Base-by-base conservation (phyloP, 1,140 invertebrate species). In the Diabrotica undecimpunctata region DNA sequence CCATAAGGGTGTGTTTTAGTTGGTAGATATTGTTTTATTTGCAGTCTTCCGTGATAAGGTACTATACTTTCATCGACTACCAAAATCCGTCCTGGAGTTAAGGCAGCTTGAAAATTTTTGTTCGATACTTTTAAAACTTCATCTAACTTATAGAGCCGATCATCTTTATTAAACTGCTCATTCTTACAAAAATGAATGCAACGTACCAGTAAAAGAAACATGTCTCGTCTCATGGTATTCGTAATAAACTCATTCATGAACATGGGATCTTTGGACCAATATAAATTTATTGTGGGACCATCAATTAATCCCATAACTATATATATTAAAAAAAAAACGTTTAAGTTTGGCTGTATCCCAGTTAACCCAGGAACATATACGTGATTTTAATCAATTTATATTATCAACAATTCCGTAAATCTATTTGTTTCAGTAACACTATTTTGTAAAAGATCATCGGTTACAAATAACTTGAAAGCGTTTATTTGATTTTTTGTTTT, bases 31-130 rank as follows among this genome's bases (percentile, higher is more conserved):
- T 46, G 39, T 46, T 46, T 46, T 8, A 10, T 46, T 8, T 46
- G 11, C 11, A 46, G 39, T 10, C 39, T 46, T 46, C 39, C 39
- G 7, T 46, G 39, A 46, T 46, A 10, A 46, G 39, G 39, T 46
- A 46, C 39, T 46, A 46, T 46, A 46, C 39, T 46, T 46, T 46
- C 39, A 46, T 46, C 39, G 39, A 46, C 39, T 46, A 46, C n/a
- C n/a, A n/a, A n/a, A n/a, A n/a, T n/a, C n/a, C n/a, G n/a, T n/a
- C n/a, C n/a, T n/a, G n/a, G n/a, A n/a, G n/a, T n/a, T n/a, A n/a
- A n/a, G n/a, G n/a, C n/a, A n/a, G n/a, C n/a, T n/a, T n/a, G n/a
- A n/a, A n/a, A n/a, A n/a, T n/a, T n/a, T n/a, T n/a, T n/a, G n/a
- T n/a, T n/a, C n/a, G n/a, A n/a, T n/a, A n/a, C n/a, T n/a, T n/a